These are phyloP conservation scores for Lordiphosa stackelbergi DNA, from an alignment of 1,140 invertebrate genomes.

Conservation along the genomic window DNA sequence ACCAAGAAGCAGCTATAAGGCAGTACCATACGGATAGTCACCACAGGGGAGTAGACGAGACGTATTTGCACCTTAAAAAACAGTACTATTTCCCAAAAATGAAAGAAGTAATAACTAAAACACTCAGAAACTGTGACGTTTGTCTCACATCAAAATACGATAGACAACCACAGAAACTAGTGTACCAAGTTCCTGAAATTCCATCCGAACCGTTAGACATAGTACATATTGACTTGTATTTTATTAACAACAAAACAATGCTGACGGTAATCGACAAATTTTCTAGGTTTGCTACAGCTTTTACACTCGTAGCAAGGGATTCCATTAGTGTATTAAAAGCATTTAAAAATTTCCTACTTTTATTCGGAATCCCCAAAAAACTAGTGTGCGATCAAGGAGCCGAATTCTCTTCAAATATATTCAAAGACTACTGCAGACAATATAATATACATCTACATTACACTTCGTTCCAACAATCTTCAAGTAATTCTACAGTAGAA, in stretches of 20 bases:
- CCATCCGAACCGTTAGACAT: too few species aligned
- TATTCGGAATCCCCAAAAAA: neutral
- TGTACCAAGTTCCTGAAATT: too few species aligned
- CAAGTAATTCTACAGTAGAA: neutral
- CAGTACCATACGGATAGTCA: too few species aligned
- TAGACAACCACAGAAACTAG: too few species aligned
- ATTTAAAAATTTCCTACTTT: neutral
- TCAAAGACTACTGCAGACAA: neutral
- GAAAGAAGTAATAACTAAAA: too few species aligned
- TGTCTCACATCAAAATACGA: too few species aligned
- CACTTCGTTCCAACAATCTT: slow-evolving; percentile 1
- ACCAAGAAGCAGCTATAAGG: too few species aligned
- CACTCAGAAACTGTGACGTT: too few species aligned
- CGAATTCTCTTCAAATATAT: neutral
- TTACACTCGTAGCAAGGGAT: neutral
- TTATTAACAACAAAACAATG: neutral
- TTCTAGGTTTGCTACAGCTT: neutral
- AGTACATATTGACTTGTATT: neutral
- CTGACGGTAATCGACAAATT: neutral
- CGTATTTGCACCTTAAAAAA: too few species aligned
- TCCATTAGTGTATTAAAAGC: neutral
- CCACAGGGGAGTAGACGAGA: too few species aligned
- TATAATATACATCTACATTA: neutral
- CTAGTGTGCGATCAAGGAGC: neutral
- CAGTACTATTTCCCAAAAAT: too few species aligned